Evolutionary conservation across 2,113 vertebrate species (phyloP).

Genomic region (Candoia aspera): DNA sequence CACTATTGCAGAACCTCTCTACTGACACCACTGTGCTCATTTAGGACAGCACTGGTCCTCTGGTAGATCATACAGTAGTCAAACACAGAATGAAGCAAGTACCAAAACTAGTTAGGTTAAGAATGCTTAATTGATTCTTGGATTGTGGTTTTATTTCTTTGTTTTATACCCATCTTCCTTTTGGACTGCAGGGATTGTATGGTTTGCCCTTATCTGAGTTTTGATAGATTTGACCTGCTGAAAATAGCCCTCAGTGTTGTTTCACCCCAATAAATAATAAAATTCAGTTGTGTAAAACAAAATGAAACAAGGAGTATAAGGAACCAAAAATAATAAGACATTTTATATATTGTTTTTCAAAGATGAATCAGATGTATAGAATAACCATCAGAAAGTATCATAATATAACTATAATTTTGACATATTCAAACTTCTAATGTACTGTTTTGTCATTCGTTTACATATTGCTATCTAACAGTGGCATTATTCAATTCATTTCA

Average conservation of each 20-base stretch:
- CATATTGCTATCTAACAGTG: conserved; percentile 55
- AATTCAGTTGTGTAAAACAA: background rate
- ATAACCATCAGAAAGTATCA: conserved; percentile 11
- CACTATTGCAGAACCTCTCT: background rate
- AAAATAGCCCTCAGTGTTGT: background rate
- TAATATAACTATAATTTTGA: conserved; percentile 42
- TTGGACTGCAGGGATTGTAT: background rate
- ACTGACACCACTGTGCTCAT: background rate
- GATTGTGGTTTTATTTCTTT: background rate
- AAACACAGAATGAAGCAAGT: background rate
- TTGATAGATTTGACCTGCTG: background rate
- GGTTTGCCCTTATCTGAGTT: background rate
- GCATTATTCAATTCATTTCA: conserved; percentile 80
- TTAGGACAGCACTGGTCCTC: background rate
- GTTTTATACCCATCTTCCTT: background rate
- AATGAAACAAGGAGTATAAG: conserved; percentile 17
- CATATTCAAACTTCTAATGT: conserved; percentile 39
- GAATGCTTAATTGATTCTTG: background rate
- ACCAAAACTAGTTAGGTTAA: background rate
- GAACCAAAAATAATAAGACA: background rate
- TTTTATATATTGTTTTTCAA: conserved; percentile 25
- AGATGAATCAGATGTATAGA: conserved; percentile 33
- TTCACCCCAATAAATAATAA: conserved; percentile 8
- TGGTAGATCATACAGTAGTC: background rate
- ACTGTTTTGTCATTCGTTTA: conserved; percentile 69